phyloP scores from a whole-genome alignment of 1,140 invertebrate species.

The Drosophila pandora region DNA sequence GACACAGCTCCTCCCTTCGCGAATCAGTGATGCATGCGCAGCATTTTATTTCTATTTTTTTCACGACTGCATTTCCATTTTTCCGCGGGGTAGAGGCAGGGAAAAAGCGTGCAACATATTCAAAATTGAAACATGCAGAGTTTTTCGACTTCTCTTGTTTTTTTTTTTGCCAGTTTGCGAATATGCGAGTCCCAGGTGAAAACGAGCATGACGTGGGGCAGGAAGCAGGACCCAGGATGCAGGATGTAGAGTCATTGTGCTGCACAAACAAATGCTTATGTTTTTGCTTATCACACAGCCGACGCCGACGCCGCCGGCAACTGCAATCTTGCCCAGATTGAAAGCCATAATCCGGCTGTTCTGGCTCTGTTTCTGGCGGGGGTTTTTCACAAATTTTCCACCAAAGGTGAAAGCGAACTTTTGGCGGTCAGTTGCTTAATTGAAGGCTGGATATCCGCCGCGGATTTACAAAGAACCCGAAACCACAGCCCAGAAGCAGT shows the following conservation, averaged over 20 bases:
- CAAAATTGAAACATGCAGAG: constrained; percentile 67
- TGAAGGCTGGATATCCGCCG: constrained; percentile 47
- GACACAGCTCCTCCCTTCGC: constrained; percentile 5
- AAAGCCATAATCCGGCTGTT: constrained; percentile 23
- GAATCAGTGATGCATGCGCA: constrained; percentile 16
- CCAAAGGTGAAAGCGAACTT: constrained; percentile 62
- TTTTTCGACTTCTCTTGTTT: constrained; percentile 18
- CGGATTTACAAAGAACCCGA: not conserved
- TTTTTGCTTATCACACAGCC: constrained; percentile 52
- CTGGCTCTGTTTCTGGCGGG: not conserved
- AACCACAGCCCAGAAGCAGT: constrained; percentile 8
- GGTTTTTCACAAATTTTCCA: constrained; percentile 5
- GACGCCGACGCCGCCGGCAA: constrained; percentile 4
- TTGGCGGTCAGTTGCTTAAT: constrained; percentile 77
- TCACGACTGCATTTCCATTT: constrained; percentile 18
- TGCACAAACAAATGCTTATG: constrained; percentile 72
- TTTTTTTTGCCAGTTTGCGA: constrained; percentile 21
- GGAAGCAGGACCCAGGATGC: constrained; percentile 1
- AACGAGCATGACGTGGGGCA: constrained; percentile 22
- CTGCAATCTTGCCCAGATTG: constrained; percentile 61
- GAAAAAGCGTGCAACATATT: constrained; percentile 53
- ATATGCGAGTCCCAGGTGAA: constrained; percentile 15
- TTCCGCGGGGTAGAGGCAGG: constrained; percentile 9
- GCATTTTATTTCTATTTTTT: constrained; percentile 31
- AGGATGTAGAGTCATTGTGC: constrained; percentile 48